A percentile compares a stretch with the other conserved stretches of the same genome.
Evolutionary conservation across 1,140 invertebrate species (phyloP).

Genomic region (Rhagoletis zephyria): DNA sequence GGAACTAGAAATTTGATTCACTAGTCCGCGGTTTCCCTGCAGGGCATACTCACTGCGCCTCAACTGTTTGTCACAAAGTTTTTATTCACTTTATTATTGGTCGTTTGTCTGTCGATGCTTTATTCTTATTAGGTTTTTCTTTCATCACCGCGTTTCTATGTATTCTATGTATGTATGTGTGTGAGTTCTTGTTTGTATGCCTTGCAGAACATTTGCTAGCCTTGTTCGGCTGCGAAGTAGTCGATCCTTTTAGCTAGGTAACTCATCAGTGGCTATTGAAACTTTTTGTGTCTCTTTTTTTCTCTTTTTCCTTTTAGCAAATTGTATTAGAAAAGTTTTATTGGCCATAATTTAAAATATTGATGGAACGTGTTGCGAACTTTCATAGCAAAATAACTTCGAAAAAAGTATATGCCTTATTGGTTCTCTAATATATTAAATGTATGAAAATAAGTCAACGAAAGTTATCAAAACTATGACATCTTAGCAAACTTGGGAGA

Average conservation of each 20-base stretch:
- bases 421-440: background rate
- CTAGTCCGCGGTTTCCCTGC: too few species aligned
- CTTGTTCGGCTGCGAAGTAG: too few species aligned
- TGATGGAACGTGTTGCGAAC: background rate
- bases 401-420: background rate
- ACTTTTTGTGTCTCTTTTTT: background rate
- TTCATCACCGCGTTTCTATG: background rate
- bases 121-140: background rate
- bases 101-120: background rate
- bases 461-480: background rate
- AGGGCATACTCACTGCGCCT: too few species aligned
- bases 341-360: background rate
- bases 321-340: constrained; percentile 39
- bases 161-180: background rate
- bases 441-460: background rate
- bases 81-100: background rate
- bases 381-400: background rate
- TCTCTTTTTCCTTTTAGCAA: background rate
- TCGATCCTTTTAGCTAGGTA: background rate
- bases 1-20: too few species aligned
- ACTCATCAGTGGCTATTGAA: constrained; percentile 8
- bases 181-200: too few species aligned
- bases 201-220: too few species aligned
- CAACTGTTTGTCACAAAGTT: background rate
- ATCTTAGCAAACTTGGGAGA: background rate